Percentiles rank a stretch among this genome's conserved stretches.
Evolutionary conservation across 2,797 vertebrate genomes (phyloP).

Genomic region (Brotula barbata): DNA sequence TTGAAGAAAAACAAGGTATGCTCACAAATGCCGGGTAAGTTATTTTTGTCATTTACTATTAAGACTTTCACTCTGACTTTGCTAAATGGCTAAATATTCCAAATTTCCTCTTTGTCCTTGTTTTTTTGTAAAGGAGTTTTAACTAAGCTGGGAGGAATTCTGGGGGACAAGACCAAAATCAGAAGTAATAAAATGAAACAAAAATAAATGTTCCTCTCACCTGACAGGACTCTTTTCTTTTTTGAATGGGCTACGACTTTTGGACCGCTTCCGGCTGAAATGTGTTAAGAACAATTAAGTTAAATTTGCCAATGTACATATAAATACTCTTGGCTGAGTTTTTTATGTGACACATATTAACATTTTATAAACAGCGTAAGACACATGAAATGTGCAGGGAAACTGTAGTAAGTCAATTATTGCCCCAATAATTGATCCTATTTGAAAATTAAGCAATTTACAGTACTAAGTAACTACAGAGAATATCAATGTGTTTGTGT

Average conservation of each 20-base stretch:
- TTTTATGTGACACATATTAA: too few relatives aligned
- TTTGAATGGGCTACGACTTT: slow-evolving; percentile 92
- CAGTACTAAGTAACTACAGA: background rate
- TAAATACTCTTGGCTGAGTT: too few relatives aligned
- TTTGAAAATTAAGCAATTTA: background rate
- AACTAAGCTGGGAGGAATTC: background rate
- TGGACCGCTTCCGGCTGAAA: slow-evolving; percentile 83
- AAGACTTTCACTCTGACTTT: too few relatives aligned
- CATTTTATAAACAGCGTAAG: too few relatives aligned
- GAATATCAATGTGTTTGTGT: background rate
- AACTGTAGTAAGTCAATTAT: too few relatives aligned
- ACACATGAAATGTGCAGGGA: too few relatives aligned
- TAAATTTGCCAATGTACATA: background rate
- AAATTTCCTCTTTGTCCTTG: too few relatives aligned
- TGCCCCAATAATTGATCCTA: too few relatives aligned
- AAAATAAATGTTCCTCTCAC: slow-evolving; percentile 65
- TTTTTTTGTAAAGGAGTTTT: background rate
- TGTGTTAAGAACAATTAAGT: background rate
- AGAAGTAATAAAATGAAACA: too few relatives aligned
- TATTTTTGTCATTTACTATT: too few relatives aligned
- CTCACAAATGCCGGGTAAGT: background rate
- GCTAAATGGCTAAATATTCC: too few relatives aligned
- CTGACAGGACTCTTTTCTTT: slow-evolving; percentile 98
- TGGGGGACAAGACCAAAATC: background rate
- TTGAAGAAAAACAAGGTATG: background rate